Conservation (phyloP, 2,888 invertebrate species). For the Drosophila monieri region DNA sequence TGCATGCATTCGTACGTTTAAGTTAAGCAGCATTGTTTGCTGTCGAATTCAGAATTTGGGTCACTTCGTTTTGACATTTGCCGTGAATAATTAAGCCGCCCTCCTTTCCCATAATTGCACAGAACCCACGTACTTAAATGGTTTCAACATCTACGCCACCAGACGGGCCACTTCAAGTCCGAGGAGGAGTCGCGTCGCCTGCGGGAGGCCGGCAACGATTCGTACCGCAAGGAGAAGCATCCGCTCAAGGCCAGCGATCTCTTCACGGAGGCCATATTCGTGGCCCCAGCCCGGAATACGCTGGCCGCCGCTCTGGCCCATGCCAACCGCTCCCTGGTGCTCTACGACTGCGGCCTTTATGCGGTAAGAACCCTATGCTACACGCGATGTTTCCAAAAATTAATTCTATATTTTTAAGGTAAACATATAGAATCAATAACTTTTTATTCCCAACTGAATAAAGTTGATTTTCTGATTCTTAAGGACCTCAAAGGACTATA, state of each 20-base stretch:
- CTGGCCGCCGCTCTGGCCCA: slow-evolving; percentile 72
- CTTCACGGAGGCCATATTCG: slow-evolving; percentile 71
- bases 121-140: slow-evolving; percentile 72
- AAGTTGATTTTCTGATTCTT: no score
- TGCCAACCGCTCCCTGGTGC: slow-evolving; percentile 69
- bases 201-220: slow-evolving; percentile 71
- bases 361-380: slow-evolving; percentile 53
- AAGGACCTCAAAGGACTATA: no score
- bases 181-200: slow-evolving; percentile 71
- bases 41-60: slow-evolving; percentile 48
- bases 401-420: no score
- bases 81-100: slow-evolving; percentile 48
- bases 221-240: slow-evolving; percentile 70
- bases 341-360: slow-evolving; percentile 71
- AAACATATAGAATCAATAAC: no score
- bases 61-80: slow-evolving; percentile 52
- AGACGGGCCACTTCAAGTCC: slow-evolving; percentile 69
- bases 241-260: slow-evolving; percentile 70
- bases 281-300: slow-evolving; percentile 66
- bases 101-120: slow-evolving; percentile 8
- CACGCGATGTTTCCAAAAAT: no score
- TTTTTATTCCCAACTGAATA: no score
- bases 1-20: slow-evolving; percentile 52
- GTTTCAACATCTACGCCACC: slow-evolving; percentile 72
- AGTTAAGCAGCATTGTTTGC: slow-evolving; percentile 49